Evolutionary conservation across 2,888 invertebrate genomes (phyloP), one percentile per base, ranked within the genome.

Genomic region (Phyto melanocephala): DNA sequence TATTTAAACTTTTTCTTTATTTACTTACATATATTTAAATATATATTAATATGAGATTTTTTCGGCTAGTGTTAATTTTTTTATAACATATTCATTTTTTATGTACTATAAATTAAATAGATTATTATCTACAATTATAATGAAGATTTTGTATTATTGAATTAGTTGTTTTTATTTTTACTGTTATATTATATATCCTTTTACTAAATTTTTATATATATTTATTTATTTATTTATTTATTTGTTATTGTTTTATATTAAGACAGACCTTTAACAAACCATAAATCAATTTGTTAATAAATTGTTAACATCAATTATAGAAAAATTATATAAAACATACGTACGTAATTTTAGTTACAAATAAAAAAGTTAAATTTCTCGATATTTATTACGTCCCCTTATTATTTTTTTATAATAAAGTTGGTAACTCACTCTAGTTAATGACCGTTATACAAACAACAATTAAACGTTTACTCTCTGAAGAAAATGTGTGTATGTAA

Each of bases 111-210:
- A 83, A 80, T 83, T 80, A 80, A 70, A 76, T 76, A 76, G 62
- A 80, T 70, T 80, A 65, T 80, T 80, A 83, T 80, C 80, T 80
- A 83, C 80, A 80, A 80, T 80, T 83, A 45, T 77, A 74, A 76
- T 83, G 77, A 77, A 74, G 74, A 81, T 78, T 74, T 70, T 63
- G 58, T 77, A 54, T 83, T 62, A 67, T 52, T 50, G 40, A 40
- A 75, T 79, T 71, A 71, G 52, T 75, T 75, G 20, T 13, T 20
- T 67, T 54, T 54, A 67, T n/a, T 62, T 54, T 71, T n/a, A 37
- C 22, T 54, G n/a, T 42, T 28, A n/a, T 54, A 17, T 74, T 75
- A 65, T 54, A 40, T 45, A 37, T 58, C 72, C 47, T 10, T 80
- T 65, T 65, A 65, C 63, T 83, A 72, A 50, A 28, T 70, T 75